phyloP scores from a whole-genome alignment of 2,797 vertebrate genomes.

The Enteromius unitaeniatus region DNA sequence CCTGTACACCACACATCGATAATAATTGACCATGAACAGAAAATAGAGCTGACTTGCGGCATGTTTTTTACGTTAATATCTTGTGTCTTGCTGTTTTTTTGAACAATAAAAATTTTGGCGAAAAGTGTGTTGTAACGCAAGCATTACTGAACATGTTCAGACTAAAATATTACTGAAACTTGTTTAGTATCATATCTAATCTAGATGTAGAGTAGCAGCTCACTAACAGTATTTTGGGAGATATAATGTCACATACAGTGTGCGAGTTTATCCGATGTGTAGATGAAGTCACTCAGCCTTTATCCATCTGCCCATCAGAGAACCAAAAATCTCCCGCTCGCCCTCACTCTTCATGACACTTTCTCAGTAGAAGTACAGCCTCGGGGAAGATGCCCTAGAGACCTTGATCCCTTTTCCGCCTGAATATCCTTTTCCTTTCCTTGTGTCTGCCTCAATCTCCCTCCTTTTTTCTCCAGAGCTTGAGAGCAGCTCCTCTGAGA shows the following conservation, averaged over 20 bases:
- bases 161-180: too few species aligned
- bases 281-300: conserved; percentile 21
- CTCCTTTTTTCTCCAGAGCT: conserved; percentile 26
- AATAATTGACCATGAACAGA: too few species aligned
- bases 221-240: conserved; percentile 8
- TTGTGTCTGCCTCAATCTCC: neutral
- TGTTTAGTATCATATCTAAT: too few species aligned
- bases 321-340: neutral
- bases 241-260: neutral
- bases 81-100: too few species aligned
- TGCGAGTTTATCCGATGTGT: neutral
- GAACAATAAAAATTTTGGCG: too few species aligned
- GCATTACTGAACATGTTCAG: too few species aligned
- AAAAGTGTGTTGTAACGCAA: too few species aligned
- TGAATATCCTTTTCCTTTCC: neutral
- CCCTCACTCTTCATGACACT: conserved; percentile 18
- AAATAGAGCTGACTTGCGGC: too few species aligned
- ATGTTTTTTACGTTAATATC: too few species aligned
- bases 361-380: conserved; percentile 30
- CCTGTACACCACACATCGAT: too few species aligned
- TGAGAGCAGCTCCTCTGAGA: conserved; percentile 31
- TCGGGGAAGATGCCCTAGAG: conserved; percentile 14
- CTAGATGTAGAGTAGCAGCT: conserved; percentile 12
- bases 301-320: conserved; percentile 22
- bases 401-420: conserved; percentile 19